A percentile compares a stretch with the other conserved stretches of the same genome.
Evolutionary conservation across 2,797 vertebrate species (phyloP).

Genomic region (Euphonia xanthogaster): DNA sequence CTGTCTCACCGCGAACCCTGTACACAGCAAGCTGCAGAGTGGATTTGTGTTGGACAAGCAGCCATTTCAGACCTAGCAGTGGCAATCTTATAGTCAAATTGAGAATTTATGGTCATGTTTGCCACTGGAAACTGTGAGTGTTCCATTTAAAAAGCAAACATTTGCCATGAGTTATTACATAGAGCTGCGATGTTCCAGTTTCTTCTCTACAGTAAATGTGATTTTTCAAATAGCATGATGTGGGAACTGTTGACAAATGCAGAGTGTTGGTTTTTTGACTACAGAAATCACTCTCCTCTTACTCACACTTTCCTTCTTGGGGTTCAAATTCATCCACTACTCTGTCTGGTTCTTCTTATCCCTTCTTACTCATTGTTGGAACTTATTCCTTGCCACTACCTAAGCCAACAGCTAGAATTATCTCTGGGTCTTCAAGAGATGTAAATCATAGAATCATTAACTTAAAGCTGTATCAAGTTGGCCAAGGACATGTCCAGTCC

Average conservation of each 20-base stretch:
- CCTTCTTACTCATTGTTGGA: neutral
- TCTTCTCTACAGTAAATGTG: neutral
- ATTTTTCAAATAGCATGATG: neutral
- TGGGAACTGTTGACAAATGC: constrained; percentile 12
- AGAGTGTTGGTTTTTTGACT: neutral
- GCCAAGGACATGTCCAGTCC: neutral
- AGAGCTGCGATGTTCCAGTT: neutral
- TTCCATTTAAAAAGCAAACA: constrained; percentile 11
- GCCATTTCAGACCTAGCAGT: neutral
- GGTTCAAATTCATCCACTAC: neutral
- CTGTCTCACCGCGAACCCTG: neutral
- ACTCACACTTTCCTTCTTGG: neutral
- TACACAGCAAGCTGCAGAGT: neutral
- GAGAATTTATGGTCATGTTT: neutral
- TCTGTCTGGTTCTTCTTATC: neutral
- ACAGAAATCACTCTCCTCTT: neutral
- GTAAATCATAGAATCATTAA: neutral
- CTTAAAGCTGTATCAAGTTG: neutral
- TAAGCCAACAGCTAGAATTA: neutral
- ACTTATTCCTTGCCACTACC: neutral
- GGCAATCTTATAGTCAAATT: neutral
- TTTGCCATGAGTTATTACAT: neutral
- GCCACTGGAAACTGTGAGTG: neutral
- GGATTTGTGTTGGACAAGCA: neutral
- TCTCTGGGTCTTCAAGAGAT: neutral